phyloP scores from a whole-genome alignment of 2,113 vertebrate genomes.

The Centropus bengalensis region DNA sequence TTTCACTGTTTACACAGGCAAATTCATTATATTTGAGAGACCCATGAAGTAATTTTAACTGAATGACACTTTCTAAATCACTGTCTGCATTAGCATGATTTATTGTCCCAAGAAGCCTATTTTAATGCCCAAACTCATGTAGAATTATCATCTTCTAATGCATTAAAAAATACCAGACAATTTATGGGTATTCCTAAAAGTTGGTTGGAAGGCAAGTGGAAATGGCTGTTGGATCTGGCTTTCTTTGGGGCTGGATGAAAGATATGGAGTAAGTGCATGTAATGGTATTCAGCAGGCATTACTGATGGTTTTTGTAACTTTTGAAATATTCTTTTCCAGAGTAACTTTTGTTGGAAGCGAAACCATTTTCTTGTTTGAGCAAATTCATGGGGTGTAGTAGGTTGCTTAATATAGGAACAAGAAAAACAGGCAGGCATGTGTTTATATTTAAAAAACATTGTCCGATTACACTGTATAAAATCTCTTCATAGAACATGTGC shows the following conservation, averaged over 20 bases:
- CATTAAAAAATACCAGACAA: not conserved
- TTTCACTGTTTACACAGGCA: not conserved
- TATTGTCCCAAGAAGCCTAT: not conserved
- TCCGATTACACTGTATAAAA: not conserved
- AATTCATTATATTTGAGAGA: not conserved
- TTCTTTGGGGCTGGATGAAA: not conserved
- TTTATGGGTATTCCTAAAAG: not conserved
- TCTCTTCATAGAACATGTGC: not conserved
- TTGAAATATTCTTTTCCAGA: not conserved
- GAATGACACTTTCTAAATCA: not conserved
- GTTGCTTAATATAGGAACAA: not conserved
- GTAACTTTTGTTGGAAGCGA: not conserved
- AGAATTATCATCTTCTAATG: not conserved
- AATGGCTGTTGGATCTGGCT: not conserved
- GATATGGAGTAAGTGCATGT: accelerated
- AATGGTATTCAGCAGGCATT: too few species aligned
- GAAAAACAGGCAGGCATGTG: not conserved
- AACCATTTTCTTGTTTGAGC: not conserved
- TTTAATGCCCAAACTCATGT: not conserved
- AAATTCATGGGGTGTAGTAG: not conserved
- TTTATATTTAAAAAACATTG: not conserved
- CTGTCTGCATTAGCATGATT: not conserved
- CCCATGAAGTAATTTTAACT: accelerated
- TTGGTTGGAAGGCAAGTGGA: not conserved
- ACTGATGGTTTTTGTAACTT: not conserved